Percentiles rank a stretch among this genome's conserved stretches.
phyloP scores from a whole-genome alignment of 37 sponge, comb jelly and placozoan genomes.

The Beroe ovata region DNA sequence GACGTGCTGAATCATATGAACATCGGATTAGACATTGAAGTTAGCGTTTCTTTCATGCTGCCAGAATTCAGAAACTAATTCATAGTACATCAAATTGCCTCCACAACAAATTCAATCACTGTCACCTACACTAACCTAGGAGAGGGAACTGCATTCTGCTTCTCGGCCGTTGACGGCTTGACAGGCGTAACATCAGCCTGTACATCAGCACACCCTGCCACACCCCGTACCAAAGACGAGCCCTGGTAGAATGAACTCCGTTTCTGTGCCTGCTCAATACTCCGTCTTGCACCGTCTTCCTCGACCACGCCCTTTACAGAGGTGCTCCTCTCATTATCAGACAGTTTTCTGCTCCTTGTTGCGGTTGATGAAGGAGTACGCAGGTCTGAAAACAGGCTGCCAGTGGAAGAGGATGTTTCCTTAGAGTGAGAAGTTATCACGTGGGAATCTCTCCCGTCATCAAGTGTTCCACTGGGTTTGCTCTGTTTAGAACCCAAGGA shows the following conservation, averaged over 20 bases:
- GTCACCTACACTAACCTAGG: too few relatives aligned
- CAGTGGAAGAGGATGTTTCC: not conserved
- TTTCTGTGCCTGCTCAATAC: not conserved
- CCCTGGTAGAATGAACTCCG: conserved; percentile 1
- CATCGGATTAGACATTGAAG: too few relatives aligned
- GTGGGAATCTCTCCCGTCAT: not conserved
- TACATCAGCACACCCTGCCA: not conserved
- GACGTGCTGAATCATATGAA: too few relatives aligned
- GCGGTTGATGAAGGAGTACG: not conserved
- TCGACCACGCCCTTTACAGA: not conserved
- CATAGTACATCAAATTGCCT: too few relatives aligned
- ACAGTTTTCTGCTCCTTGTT: not conserved
- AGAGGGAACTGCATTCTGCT: not conserved
- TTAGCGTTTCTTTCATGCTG: too few relatives aligned
- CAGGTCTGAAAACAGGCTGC: not conserved
- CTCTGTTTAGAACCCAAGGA: not conserved
- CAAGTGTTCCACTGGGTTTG: not conserved
- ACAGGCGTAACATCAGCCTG: not conserved
- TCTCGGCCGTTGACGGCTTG: not conserved
- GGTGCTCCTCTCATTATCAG: not conserved
- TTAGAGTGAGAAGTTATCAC: not conserved
- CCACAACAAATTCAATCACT: too few relatives aligned
- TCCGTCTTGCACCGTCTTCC: not conserved
- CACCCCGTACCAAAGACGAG: conserved; percentile 14
- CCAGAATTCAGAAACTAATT: too few relatives aligned